phyloP scores from a whole-genome alignment of 2,797 vertebrate genomes.

The Mormyrops attenuatus region DNA sequence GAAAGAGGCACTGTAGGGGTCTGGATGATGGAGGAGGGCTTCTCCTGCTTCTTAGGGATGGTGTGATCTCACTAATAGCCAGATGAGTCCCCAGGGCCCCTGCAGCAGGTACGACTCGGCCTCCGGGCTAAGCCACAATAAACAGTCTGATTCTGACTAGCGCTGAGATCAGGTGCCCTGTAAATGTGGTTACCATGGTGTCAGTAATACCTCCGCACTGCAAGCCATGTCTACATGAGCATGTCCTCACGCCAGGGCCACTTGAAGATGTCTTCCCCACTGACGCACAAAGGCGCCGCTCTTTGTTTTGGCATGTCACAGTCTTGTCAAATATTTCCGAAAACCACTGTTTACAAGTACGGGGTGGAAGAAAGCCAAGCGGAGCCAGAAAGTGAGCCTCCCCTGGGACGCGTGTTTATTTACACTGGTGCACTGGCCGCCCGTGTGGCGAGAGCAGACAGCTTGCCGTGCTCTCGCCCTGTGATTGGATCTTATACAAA shows the following conservation, averaged over 20 bases:
- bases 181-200: not conserved
- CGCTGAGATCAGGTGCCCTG: not conserved
- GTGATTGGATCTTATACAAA: slow-evolving; percentile 54
- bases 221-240: slow-evolving; percentile 11
- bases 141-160: not conserved
- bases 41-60: not conserved
- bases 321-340: slow-evolving; percentile 33
- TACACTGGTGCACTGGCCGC: slow-evolving; percentile 20
- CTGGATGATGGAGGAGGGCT: not conserved
- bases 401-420: slow-evolving; percentile 34
- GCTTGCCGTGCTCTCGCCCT: slow-evolving; percentile 46
- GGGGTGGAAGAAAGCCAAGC: slow-evolving; percentile 19
- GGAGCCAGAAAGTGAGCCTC: not conserved
- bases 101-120: not conserved
- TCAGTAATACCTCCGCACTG: not conserved
- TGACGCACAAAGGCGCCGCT: slow-evolving; percentile 28
- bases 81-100: not conserved
- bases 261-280: slow-evolving; percentile 33
- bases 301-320: slow-evolving; percentile 49
- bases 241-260: slow-evolving; percentile 27
- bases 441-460: slow-evolving; percentile 21
- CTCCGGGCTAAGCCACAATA: not conserved
- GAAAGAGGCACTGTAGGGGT: not conserved
- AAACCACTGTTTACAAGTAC: slow-evolving; percentile 36
- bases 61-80: not conserved